phyloP scores from a whole-genome alignment of 2,113 vertebrate genomes.

The Hemicordylus capensis region DNA sequence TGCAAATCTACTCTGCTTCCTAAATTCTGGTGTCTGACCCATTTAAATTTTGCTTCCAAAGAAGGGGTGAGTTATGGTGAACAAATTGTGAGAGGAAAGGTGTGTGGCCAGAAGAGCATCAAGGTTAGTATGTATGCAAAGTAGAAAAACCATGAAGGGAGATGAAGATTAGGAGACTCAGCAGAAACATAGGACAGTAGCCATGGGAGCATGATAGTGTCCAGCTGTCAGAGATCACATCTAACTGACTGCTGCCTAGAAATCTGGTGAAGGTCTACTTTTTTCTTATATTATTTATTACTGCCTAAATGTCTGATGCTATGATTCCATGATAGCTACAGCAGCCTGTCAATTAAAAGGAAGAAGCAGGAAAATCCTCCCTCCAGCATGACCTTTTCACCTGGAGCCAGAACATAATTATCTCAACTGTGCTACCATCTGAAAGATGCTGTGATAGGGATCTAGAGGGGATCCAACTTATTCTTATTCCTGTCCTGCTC shows the following conservation, averaged over 20 bases:
- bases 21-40: not conserved
- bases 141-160: too few relatives aligned
- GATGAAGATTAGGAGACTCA: too few relatives aligned
- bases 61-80: not conserved
- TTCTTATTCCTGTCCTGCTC: not conserved
- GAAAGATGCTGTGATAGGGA: not conserved
- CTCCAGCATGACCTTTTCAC: not conserved
- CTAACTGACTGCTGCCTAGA: too few relatives aligned
- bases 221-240: too few relatives aligned
- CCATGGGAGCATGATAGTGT: not conserved
- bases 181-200: not conserved
- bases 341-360: not conserved
- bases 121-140: too few relatives aligned
- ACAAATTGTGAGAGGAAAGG: not conserved
- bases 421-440: not conserved
- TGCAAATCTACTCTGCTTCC: not conserved
- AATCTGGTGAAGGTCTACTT: not conserved
- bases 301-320: not conserved
- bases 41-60: not conserved
- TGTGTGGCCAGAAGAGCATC: too few relatives aligned
- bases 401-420: not conserved
- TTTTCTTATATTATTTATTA: not conserved
- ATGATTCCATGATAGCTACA: not conserved
- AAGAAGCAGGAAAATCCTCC: not conserved
- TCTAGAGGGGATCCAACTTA: not conserved